These are phyloP conservation scores for Drosophila oshimai DNA, from an alignment of 1,140 invertebrate species.

Conservation along the genomic window DNA sequence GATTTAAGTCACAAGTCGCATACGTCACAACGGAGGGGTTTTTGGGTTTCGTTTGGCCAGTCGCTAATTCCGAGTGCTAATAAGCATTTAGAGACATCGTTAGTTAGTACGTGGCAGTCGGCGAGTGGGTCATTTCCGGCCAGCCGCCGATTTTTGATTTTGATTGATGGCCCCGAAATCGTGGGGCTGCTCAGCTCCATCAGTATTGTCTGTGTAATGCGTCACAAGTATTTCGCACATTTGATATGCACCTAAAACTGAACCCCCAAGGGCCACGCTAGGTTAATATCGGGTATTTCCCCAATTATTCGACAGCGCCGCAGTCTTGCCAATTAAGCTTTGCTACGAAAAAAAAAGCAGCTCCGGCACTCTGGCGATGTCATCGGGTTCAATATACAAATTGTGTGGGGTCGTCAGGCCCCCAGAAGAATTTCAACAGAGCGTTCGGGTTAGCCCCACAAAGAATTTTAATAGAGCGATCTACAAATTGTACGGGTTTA, in stretches of 20 bases:
- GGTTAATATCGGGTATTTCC: conserved; percentile 57
- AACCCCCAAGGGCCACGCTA: conserved; percentile 4
- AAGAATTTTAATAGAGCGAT: conserved; percentile 5
- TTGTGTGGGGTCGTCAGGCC: neutral
- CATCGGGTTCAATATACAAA: conserved; percentile 45
- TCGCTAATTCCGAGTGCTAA: conserved; percentile 69
- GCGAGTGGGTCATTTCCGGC: conserved; percentile 53
- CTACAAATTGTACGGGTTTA: neutral
- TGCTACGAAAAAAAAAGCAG: conserved; percentile 2
- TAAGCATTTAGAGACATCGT: conserved; percentile 75
- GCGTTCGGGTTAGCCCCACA: neutral
- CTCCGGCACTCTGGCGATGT: conserved; percentile 24
- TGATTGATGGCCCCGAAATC: conserved; percentile 32
- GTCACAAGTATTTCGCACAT: conserved; percentile 41
- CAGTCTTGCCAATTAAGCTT: conserved; percentile 36
- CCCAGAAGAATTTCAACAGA: conserved; percentile 6
- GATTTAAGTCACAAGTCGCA: conserved; percentile 41
- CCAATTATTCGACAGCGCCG: conserved; percentile 34
- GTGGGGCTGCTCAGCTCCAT: neutral
- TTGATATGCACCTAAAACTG: conserved; percentile 31
- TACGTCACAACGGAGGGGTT: conserved; percentile 39
- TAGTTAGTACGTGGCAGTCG: conserved; percentile 55
- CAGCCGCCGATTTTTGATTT: conserved; percentile 2
- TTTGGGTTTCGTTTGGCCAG: conserved; percentile 8
- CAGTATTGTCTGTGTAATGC: conserved; percentile 20